Evolutionary conservation across 2,797 vertebrate genomes (phyloP), one percentile per base, ranked within the genome.

Genomic region (Liparis tanakae): DNA sequence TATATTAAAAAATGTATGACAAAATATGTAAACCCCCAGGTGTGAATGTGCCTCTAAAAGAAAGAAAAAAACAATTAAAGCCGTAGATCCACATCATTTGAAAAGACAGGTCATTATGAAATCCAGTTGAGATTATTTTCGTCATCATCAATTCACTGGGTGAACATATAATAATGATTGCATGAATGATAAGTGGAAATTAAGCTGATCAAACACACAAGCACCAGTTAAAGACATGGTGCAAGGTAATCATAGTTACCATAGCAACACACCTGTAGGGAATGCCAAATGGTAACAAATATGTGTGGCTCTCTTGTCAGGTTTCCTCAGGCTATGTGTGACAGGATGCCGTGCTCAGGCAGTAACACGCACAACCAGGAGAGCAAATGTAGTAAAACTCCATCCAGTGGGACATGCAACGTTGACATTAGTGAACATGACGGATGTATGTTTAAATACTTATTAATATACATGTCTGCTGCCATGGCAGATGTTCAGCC

Each of bases 401-500:
- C 33, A 53, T 57, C 82, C 71, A 71, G 3, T 15, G 71, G 79
- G 71, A 85, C 48, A 63, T 30, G 76, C 44, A 39, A 68, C 70
- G 84, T 50, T 79, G 79, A 78, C 82, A 81, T 84, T 79, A 74
- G 76, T 46, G 64, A 80, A 88, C 83, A 84, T 58, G 75, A 74
- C 71, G 60, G 25, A 37, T 73, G 75, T 80, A 77, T 77, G 78
- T 85, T 83, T 84, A 79, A 88, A 78, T 79, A 72, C 67, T 75
- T 89, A 89, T 89, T 84, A 84, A 85, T 84, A 84, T 72, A 78
- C 68, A 67, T 65, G 66, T 76, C 70, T 73, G 76, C 72, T 85
- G 69, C 62, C 15, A 25, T 55, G 75, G 67, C 81, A 77, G 68
- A 78, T 82, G 88, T 80, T 81, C 68, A 74, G 74, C 68, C 78